A percentile compares a stretch with the other conserved stretches of the same genome.
Conservation (phyloP, 2,113 vertebrate species). For the Procapra przewalskii region DNA sequence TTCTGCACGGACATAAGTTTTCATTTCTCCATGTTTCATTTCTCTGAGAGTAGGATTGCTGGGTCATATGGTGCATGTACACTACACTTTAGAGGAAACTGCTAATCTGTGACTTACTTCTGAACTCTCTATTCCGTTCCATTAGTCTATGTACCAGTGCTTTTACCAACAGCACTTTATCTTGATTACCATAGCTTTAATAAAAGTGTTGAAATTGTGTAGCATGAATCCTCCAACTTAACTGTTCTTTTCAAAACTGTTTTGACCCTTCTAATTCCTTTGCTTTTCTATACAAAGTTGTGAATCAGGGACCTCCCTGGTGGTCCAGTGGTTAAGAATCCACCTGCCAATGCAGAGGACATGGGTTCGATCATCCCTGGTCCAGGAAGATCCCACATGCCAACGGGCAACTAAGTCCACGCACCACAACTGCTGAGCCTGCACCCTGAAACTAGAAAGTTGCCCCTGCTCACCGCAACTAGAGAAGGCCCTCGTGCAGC, state of each 20-base stretch:
- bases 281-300: neutral
- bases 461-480: neutral
- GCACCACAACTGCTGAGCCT: neutral
- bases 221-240: neutral
- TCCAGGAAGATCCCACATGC: neutral
- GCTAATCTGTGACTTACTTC: neutral
- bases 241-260: neutral
- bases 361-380: neutral
- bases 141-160: accelerated
- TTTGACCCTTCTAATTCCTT: neutral
- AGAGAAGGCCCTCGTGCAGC: neutral
- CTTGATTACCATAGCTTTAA: accelerated
- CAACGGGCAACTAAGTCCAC: neutral
- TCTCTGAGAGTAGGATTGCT: neutral
- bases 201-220: no score
- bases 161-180: neutral
- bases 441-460: neutral
- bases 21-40: neutral
- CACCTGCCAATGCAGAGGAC: neutral
- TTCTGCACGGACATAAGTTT: neutral
- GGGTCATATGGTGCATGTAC: accelerated
- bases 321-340: neutral
- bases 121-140: neutral
- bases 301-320: neutral
- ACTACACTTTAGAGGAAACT: neutral